Conservation (phyloP, 2,888 invertebrate species). For the Seladonia tumulorum region DNA sequence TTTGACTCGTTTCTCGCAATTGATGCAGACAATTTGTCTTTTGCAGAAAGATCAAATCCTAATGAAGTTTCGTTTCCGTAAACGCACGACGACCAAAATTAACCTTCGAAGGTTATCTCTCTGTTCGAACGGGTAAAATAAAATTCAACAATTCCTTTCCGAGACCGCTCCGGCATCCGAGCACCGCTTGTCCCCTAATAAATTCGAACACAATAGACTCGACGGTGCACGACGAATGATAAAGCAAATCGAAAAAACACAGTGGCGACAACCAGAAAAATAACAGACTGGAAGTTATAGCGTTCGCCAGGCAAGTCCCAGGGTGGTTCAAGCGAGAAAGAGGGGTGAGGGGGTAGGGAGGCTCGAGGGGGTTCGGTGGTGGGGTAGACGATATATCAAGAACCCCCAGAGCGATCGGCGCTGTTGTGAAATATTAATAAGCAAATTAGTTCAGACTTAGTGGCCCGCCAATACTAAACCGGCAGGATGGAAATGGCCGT, state of each 20-base stretch:
- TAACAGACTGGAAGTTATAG: neutral
- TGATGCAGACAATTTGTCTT: too few species aligned
- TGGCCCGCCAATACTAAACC: conserved; percentile 71
- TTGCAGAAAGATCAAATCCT: too few species aligned
- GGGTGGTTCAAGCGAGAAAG: neutral
- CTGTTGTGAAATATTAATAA: conserved; percentile 83
- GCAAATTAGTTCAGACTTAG: conserved; percentile 82
- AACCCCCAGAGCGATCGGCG: conserved; percentile 79
- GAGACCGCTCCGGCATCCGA: neutral
- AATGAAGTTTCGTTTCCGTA: too few species aligned
- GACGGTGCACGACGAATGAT: neutral
- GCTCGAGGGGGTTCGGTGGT: neutral
- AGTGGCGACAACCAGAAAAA: conserved; percentile 8
- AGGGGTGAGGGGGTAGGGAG: neutral
- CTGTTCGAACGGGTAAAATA: neutral
- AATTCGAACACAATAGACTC: neutral
- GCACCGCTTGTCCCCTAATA: neutral
- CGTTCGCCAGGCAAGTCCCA: neutral
- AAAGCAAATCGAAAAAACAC: conserved; percentile 7
- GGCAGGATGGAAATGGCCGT: conserved; percentile 74
- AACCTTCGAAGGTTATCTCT: neutral
- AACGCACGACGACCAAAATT: too few species aligned
- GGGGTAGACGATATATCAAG: conserved; percentile 76
- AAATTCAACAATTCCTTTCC: neutral
- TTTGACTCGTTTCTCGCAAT: too few species aligned